Conservation (phyloP, 2,113 vertebrate genomes). For the Rhabdornis inornatus region DNA sequence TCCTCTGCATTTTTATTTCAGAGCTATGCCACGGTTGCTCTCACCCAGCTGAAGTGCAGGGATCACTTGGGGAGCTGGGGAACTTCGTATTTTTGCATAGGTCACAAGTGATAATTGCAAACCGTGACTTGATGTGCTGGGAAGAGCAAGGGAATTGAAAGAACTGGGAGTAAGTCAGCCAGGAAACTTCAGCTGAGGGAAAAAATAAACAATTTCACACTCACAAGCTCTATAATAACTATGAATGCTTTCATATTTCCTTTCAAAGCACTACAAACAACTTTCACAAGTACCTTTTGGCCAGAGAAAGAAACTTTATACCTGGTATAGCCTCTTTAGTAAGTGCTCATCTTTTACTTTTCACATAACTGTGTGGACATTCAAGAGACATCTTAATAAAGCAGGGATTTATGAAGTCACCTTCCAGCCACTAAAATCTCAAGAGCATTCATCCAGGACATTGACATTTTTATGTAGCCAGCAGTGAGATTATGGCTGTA, state of each 20-base stretch:
- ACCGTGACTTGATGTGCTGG: not conserved
- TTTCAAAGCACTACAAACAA: not conserved
- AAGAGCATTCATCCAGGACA: not conserved
- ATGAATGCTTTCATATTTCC: not conserved
- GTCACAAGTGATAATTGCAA: not conserved
- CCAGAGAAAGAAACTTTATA: not conserved
- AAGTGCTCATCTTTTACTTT: not conserved
- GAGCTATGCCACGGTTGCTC: not conserved
- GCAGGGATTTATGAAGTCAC: not conserved
- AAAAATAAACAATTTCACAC: not conserved
- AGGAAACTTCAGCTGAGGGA: not conserved
- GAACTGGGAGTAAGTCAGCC: not conserved
- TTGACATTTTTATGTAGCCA: not conserved
- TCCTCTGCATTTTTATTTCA: not conserved
- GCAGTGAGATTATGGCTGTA: not conserved
- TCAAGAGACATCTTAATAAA: not conserved
- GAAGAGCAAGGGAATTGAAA: not conserved
- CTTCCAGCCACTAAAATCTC: not conserved
- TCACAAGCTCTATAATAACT: not conserved
- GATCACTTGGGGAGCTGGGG: not conserved
- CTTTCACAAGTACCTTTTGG: not conserved
- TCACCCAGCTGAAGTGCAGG: not conserved
- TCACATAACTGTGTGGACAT: not conserved
- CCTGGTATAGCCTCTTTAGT: not conserved
- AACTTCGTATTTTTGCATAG: not conserved